Base-by-base conservation (phyloP, 2,113 vertebrate species). In the Eupsittula cactorum region DNA sequence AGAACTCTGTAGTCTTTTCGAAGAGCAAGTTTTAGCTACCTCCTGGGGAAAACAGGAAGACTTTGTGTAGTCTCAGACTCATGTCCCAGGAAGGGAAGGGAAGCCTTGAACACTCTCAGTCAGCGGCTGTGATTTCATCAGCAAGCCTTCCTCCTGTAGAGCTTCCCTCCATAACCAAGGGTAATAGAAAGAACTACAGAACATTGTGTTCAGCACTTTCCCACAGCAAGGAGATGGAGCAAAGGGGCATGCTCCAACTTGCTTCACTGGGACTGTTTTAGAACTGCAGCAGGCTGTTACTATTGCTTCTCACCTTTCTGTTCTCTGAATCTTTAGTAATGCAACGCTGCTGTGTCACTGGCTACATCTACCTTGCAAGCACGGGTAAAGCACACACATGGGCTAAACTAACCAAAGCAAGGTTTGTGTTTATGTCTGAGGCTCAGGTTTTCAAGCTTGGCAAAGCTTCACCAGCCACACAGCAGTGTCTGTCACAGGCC, bases 191-290 rank as follows among this genome's bases (percentile, higher is more conserved):
- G 69, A 82, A 39, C 41, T 62, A 4, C 37, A 82, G 64, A 74
- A 67, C 1, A 28, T 81, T 60, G 74, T 29, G 68, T 67, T 96
- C 82, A 94, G 92, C 89, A 97, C 39, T 85, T 94, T 79, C 8
- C 28, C 55, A 28, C 31, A 88, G 92, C 60, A 95, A 75, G 86
- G 84, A 88, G 64, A 68, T 33, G 63, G 82, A 77, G 74, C 73
- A 63, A 35, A 53, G 53, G 74, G 85, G 37, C 87, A 59, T 13
- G 92, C 78, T 88, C 70, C 90, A 82, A 37, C 93, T 88, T 93
- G 88, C 91, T 82, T n/a, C 78, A 10, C n/a, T 35, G 29, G 28
- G 82, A 63, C 71, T 12, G 10, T 62, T 78, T 11, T 3, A 64
- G 63, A 81, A 29, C 47, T 44, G 2, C 70, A 53, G 39, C 62